phyloP scores from a whole-genome alignment of 2,113 vertebrate species.

The Phyllopteryx taeniolatus region DNA sequence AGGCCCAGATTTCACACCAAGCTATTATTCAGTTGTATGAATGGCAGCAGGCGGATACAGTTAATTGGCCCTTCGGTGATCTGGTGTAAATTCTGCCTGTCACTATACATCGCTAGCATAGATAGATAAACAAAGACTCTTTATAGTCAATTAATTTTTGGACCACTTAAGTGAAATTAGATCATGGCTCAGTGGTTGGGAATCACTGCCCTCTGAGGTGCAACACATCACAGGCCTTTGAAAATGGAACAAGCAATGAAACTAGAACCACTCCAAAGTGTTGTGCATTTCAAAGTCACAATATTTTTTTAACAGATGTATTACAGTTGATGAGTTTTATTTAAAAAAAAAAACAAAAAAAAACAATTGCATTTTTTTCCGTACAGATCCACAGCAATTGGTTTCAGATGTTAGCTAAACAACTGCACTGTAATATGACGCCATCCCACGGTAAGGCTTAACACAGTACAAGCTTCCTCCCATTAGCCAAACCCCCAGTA shows the following conservation, averaged over 20 bases:
- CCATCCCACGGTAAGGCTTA: slow-evolving; percentile 5
- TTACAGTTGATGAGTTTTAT: not conserved
- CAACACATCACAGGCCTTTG: not conserved
- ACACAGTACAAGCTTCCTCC: not conserved
- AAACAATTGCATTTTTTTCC: slow-evolving; percentile 25
- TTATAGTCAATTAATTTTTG: too few species aligned
- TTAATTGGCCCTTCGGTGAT: too few species aligned
- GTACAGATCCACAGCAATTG: slow-evolving; percentile 23
- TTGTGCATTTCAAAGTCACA: not conserved
- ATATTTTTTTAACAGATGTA: not conserved
- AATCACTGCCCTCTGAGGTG: not conserved
- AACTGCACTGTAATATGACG: not conserved
- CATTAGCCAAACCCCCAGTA: slow-evolving; percentile 5
- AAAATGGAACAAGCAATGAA: not conserved
- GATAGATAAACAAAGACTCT: not conserved
- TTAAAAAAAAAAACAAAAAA: slow-evolving; percentile 8
- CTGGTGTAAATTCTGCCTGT: not conserved
- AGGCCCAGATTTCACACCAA: too few species aligned
- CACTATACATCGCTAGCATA: not conserved
- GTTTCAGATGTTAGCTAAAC: slow-evolving; percentile 10
- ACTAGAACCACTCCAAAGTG: not conserved
- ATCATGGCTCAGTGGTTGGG: not conserved
- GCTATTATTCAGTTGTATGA: too few species aligned
- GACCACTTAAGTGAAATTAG: slow-evolving; percentile 2
- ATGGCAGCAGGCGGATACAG: too few species aligned